These are phyloP conservation scores for Coremacera marginata DNA, from an alignment of 2,888 invertebrate genomes.

Conservation along the genomic window DNA sequence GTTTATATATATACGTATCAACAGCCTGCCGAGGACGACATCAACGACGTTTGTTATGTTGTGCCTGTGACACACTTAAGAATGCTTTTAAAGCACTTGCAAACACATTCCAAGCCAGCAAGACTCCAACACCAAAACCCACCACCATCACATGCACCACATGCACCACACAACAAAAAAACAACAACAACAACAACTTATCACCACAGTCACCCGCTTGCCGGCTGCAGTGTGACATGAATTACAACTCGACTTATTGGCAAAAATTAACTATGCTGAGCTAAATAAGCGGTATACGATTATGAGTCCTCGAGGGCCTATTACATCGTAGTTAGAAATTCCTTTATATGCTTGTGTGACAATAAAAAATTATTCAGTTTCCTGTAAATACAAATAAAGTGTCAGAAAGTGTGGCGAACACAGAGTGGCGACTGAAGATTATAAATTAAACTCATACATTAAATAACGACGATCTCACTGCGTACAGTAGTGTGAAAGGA, in stretches of 20 bases:
- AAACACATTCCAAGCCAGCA: slow-evolving; percentile 12
- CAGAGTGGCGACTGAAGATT: too few species aligned
- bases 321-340: neutral
- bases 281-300: neutral
- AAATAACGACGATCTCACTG: too few species aligned
- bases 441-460: too few species aligned
- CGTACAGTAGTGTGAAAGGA: too few species aligned
- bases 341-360: neutral
- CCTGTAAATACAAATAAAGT: too few species aligned
- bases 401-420: too few species aligned
- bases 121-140: slow-evolving; percentile 57
- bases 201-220: neutral
- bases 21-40: neutral
- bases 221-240: neutral
- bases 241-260: neutral
- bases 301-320: slow-evolving; percentile 21
- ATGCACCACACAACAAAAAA: neutral
- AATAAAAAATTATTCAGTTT: too few species aligned
- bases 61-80: slow-evolving; percentile 1
- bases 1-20: neutral
- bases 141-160: slow-evolving; percentile 48
- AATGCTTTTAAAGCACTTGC: slow-evolving; percentile 11
- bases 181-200: too few species aligned
- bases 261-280: slow-evolving; percentile 15
- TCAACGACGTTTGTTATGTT: slow-evolving; percentile 4